Percentiles rank a stretch among this genome's conserved stretches.
phyloP scores from a whole-genome alignment of 1,140 invertebrate genomes.

The Drosophila arawakana region DNA sequence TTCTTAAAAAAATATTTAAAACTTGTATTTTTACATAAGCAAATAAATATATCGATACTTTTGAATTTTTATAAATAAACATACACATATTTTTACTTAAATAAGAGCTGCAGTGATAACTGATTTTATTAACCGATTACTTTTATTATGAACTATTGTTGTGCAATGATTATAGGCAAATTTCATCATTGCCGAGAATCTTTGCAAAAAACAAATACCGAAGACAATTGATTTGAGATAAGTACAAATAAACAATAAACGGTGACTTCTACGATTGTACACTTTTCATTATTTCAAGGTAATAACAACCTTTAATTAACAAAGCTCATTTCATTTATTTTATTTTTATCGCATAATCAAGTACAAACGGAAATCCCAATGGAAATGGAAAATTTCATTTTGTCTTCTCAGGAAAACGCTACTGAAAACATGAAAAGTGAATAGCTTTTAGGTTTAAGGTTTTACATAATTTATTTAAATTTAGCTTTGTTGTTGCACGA shows the following conservation, averaged over 20 bases:
- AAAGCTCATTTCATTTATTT: conserved; percentile 44
- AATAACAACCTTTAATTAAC: conserved; percentile 21
- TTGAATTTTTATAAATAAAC: no score
- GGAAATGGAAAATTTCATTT: conserved; percentile 39
- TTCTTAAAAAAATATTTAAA: not conserved
- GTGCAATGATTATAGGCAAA: conserved; percentile 14
- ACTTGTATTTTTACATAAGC: no score
- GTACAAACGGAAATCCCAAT: conserved; percentile 67
- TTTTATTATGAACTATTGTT: not conserved
- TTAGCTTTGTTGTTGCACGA: conserved; percentile 75
- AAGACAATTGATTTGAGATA: conserved; percentile 5
- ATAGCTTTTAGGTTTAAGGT: conserved; percentile 35
- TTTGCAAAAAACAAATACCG: conserved; percentile 11
- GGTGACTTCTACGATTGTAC: conserved; percentile 49
- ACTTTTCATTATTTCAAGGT: conserved; percentile 36
- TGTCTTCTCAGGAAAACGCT: conserved; percentile 27
- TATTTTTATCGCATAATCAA: conserved; percentile 34
- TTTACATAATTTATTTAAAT: conserved; percentile 82
- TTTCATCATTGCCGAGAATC: conserved; percentile 17
- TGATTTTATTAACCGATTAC: no score
- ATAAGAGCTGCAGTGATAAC: no score
- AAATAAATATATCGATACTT: no score
- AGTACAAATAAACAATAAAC: not conserved
- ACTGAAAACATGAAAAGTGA: conserved; percentile 40
- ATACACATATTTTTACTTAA: no score